Evolutionary conservation across 2,888 invertebrate genomes (phyloP).

Genomic region (Ectemnius continuus): DNA sequence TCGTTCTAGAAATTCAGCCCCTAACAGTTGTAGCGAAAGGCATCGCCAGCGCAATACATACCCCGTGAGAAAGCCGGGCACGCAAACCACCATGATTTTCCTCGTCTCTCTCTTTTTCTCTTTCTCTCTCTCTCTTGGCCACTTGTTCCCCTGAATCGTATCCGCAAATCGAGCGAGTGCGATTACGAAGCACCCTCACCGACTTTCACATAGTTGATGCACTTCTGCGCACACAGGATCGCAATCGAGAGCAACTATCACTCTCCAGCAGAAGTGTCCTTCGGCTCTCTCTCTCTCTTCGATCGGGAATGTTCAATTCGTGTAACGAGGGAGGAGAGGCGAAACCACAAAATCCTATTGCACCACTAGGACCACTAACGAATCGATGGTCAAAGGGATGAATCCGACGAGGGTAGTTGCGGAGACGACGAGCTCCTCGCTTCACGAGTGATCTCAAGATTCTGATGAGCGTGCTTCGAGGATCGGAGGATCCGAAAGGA

Average conservation of each 20-base stretch:
- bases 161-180: not conserved
- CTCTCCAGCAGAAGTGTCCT: too few relatives aligned
- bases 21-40: slow-evolving; percentile 6
- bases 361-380: not conserved
- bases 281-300: too few relatives aligned
- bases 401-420: not conserved
- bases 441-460: slow-evolving; percentile 20
- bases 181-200: not conserved
- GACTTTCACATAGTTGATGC: not conserved
- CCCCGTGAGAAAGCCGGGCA: slow-evolving; percentile 76
- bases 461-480: slow-evolving; percentile 33
- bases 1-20: slow-evolving; percentile 35
- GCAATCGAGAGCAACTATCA: too few relatives aligned
- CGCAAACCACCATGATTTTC: slow-evolving; percentile 74
- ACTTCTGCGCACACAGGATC: too few relatives aligned
- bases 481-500: slow-evolving; percentile 30
- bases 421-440: slow-evolving; percentile 4
- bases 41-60: slow-evolving; percentile 60
- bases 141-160: not conserved
- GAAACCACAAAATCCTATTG: not conserved
- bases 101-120: not conserved
- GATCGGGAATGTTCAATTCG: not conserved
- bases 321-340: not conserved
- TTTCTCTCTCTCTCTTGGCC: not conserved
- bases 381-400: not conserved